Conservation (phyloP, 2,113 vertebrate genomes). For the Engraulis encrasicolus region DNA sequence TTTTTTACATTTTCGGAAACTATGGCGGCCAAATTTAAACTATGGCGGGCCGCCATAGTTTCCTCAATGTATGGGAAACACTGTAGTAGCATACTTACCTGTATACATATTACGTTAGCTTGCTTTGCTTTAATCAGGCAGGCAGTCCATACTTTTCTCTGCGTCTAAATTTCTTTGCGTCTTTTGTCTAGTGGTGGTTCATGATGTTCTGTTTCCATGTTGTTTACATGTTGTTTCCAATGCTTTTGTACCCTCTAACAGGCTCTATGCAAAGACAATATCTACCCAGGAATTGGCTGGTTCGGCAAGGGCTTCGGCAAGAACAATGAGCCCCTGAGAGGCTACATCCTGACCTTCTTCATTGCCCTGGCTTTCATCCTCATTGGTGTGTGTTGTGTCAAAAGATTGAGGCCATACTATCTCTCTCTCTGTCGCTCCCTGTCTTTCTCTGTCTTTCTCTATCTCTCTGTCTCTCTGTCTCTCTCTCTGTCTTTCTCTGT, state of each 20-base stretch:
- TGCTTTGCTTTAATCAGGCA: neutral
- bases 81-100: too few species aligned
- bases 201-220: neutral
- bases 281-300: conserved; percentile 91
- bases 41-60: too few species aligned
- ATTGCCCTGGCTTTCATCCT: conserved; percentile 97
- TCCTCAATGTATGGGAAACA: too few species aligned
- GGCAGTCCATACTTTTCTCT: neutral
- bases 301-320: conserved; percentile 98
- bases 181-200: neutral
- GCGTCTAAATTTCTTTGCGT: neutral
- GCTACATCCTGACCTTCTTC: conserved; percentile 93
- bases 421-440: too few species aligned
- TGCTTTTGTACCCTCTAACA: conserved; percentile 57
- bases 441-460: too few species aligned
- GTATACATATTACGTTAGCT: neutral
- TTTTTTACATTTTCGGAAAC: too few species aligned
- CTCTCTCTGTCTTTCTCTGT: too few species aligned
- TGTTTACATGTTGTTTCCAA: too few species aligned
- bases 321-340: conserved; percentile 96
- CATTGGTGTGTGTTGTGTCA: conserved; percentile 83
- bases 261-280: conserved; percentile 98
- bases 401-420: too few species aligned
- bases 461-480: too few species aligned
- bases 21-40: too few species aligned